A percentile compares a stretch with the other conserved stretches of the same genome.
Evolutionary conservation across 2,888 invertebrate genomes (phyloP).

Genomic region (Odontothrips loti): DNA sequence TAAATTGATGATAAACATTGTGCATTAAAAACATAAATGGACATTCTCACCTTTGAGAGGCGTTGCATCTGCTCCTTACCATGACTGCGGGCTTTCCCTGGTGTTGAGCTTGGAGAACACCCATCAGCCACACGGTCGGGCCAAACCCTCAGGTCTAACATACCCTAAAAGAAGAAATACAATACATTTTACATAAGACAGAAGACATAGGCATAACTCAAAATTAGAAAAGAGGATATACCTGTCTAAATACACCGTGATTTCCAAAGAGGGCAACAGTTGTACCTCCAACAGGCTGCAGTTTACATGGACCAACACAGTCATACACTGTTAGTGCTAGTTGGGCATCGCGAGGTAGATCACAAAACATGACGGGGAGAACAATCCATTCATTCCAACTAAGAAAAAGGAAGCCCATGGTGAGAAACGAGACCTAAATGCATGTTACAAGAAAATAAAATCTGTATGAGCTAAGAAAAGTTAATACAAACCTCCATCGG

Average conservation of each 20-base stretch:
- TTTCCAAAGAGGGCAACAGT: conserved; percentile 92
- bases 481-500: conserved; percentile 76
- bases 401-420: conserved; percentile 40
- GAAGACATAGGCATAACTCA: conserved; percentile 33
- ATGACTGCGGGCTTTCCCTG: conserved; percentile 76
- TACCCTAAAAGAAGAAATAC: conserved; percentile 52
- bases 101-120: conserved; percentile 64
- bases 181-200: conserved; percentile 31
- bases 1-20: neutral
- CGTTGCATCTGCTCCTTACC: conserved; percentile 84
- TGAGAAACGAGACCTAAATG: neutral
- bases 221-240: conserved; percentile 42
- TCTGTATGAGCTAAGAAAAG: neutral
- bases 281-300: conserved; percentile 86
- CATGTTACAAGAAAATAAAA: neutral
- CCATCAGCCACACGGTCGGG: conserved; percentile 78
- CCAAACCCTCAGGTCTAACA: conserved; percentile 90
- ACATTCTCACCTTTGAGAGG: conserved; percentile 61
- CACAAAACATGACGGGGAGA: conserved; percentile 84
- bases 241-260: conserved; percentile 84
- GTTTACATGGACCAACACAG: conserved; percentile 79
- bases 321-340: conserved; percentile 88
- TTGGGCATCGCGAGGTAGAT: conserved; percentile 81
- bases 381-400: conserved; percentile 98
- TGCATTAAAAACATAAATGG: neutral